phyloP scores from a whole-genome alignment of 2,113 vertebrate genomes.

The Pampusana beccarii region DNA sequence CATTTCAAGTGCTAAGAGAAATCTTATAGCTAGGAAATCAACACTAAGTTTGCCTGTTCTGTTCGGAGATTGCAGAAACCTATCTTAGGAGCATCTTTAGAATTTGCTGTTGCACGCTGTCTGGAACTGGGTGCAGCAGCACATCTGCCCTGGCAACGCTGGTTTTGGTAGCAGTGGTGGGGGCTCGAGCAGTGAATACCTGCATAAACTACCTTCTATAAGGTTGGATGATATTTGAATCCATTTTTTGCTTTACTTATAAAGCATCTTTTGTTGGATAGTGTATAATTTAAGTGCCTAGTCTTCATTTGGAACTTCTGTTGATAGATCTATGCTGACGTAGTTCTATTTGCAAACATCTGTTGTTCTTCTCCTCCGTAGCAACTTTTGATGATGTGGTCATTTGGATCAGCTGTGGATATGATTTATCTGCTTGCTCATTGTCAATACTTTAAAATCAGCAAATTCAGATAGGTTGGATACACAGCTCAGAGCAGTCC shows the following conservation, averaged over 20 bases:
- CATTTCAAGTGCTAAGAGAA: neutral
- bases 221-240: neutral
- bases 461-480: neutral
- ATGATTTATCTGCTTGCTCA: neutral
- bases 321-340: neutral
- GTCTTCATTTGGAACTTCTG: neutral
- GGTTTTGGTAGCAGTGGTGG: neutral
- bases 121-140: neutral
- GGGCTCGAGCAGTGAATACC: fast-evolving
- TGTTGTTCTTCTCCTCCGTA: neutral
- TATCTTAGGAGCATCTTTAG: neutral
- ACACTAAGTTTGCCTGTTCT: neutral
- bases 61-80: neutral
- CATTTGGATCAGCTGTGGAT: neutral
- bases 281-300: neutral
- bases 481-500: neutral
- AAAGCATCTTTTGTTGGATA: neutral
- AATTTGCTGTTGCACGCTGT: neutral
- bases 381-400: neutral
- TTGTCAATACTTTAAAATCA: neutral
- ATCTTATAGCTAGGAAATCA: neutral
- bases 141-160: neutral
- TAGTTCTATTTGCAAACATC: neutral
- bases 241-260: neutral
- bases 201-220: neutral